Percentiles rank a stretch among this genome's conserved stretches.
Evolutionary conservation across 2,797 vertebrate species (phyloP).

Genomic region (Melanotaenia pygmaea): DNA sequence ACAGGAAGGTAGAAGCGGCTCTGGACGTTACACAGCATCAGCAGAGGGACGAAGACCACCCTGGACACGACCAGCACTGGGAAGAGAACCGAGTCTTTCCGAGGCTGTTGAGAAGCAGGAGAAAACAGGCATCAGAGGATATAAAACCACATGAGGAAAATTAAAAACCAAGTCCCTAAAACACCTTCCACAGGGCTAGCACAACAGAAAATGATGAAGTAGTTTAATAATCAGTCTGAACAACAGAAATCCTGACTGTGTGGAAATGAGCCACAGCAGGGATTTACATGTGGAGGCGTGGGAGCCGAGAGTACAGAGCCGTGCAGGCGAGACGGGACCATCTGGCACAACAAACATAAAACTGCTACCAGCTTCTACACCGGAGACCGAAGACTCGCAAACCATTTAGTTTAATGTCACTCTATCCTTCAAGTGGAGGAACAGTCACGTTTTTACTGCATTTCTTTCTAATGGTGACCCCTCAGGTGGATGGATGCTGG

Average conservation of each 20-base stretch:
- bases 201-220: too few species aligned
- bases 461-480: too few species aligned
- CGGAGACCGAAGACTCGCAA: too few species aligned
- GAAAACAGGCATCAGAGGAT: background rate
- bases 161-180: too few species aligned
- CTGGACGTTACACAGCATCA: constrained; percentile 89
- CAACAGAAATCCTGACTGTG: background rate
- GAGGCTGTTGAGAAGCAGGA: constrained; percentile 72
- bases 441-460: too few species aligned
- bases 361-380: too few species aligned
- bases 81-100: constrained; percentile 83
- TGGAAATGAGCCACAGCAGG: background rate
- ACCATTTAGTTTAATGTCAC: too few species aligned
- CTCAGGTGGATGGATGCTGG: too few species aligned
- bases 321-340: background rate
- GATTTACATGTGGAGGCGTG: background rate
- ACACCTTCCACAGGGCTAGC: too few species aligned
- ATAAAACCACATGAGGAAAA: too few species aligned
- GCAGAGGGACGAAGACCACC: constrained; percentile 87
- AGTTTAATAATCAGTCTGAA: background rate
- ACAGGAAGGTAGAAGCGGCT: constrained; percentile 72
- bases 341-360: background rate
- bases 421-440: too few species aligned
- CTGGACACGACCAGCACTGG: constrained; percentile 83
- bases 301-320: background rate